phyloP scores from a whole-genome alignment of 2,888 invertebrate species.

The Caenorhabditis sulstoni region DNA sequence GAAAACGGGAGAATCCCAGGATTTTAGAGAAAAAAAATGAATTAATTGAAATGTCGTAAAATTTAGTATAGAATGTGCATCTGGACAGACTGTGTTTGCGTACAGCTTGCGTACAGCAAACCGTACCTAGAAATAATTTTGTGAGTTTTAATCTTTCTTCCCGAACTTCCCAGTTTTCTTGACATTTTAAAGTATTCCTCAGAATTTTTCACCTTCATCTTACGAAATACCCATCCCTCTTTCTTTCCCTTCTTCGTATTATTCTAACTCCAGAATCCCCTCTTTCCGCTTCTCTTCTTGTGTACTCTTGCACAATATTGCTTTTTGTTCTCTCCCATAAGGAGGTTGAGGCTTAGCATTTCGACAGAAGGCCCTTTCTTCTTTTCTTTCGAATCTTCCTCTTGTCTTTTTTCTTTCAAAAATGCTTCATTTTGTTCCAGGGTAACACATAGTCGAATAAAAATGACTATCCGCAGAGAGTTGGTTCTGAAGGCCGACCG shows the following conservation, averaged over 20 bases:
- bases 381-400: constrained; percentile 9
- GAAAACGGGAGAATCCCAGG: not conserved
- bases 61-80: constrained; percentile 63
- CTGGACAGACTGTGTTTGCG: constrained; percentile 37
- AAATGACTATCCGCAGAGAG: constrained; percentile 50
- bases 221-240: not conserved
- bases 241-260: not conserved
- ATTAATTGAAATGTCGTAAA: constrained; percentile 49
- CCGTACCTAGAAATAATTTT: constrained; percentile 28
- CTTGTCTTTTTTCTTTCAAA: not conserved
- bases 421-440: constrained; percentile 12
- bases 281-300: too few species aligned
- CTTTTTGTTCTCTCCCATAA: not conserved
- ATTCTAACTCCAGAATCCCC: not conserved
- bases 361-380: not conserved
- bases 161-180: constrained; percentile 13
- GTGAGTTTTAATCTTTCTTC: constrained; percentile 28
- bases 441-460: constrained; percentile 36
- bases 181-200: too few species aligned
- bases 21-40: not conserved
- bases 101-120: constrained; percentile 11
- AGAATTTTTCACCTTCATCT: too few species aligned
- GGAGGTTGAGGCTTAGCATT: not conserved
- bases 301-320: constrained; percentile 45
- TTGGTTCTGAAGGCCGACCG: constrained; percentile 57